Evolutionary conservation across 2,797 vertebrate genomes (phyloP), one percentile per base, ranked within the genome.

Genomic region (Neostethus bicornis): DNA sequence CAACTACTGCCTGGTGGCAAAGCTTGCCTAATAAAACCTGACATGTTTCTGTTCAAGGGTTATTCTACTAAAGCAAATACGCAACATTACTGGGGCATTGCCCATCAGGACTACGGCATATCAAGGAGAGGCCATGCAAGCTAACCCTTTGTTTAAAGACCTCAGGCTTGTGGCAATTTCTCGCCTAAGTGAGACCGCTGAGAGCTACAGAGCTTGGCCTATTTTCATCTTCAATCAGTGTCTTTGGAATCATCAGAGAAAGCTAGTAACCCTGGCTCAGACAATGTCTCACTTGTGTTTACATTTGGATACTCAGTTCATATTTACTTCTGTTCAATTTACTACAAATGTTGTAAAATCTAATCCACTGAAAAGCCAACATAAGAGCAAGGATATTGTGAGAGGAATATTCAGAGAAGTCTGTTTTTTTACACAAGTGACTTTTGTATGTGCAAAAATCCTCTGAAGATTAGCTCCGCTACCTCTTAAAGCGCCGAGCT

Each of bases 191-290:
- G 73, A 71, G 55, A 66, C 73, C 16, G 73, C 85, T 83, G 54
- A 37, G 35, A 84, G 83, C 84, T 67, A 80, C 76, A 34, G 46
- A 43, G 74, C 81, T 65, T 85, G 83, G 81, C 82, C 89, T 90
- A 82, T 84, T 88, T 92, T 92, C 86, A 90, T 86, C 81, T 90
- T 87, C 85, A 87, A 89, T 92, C 89, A 91, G 77, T 64, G 61
- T 89, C 83, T 87, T 62, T 71, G 41, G 56, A 80, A 75, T 79
- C 78, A 62, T 86, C 80, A 79, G 75, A 69, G 72, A 84, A 70
- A 73, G 85, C 68, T 66, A 79, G 76, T 68, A 69, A 48, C 73
- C 75, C 38, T 1, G 26, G 14, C 47, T 77, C 67, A 52, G 39
- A 34, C 59, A 17, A 14, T 28, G 41, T 69, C 72, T 75, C 16